Evolutionary conservation across 1,140 invertebrate genomes (phyloP), one percentile per base, ranked within the genome.

Genomic region (Nautilus pompilius): DNA sequence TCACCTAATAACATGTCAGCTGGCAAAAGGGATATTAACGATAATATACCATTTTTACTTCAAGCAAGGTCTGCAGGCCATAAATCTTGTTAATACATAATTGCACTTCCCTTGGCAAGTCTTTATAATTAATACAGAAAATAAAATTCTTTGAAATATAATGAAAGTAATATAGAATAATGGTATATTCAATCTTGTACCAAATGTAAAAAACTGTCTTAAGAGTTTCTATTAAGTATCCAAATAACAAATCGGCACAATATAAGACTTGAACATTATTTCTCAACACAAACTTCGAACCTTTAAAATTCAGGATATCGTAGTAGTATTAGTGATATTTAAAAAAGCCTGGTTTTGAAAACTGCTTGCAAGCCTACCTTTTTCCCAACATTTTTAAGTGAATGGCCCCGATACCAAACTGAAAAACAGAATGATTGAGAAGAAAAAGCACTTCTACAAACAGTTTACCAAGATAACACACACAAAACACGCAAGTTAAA

Each of bases 351-450:
- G 13, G 13, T 13, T 22, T 15, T 22, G 10, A 13, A 15, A 53
- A 15, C 13, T 13, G 13, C 13, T 13, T 20, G 13, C 13, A 55
- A 60, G 67, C 67, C 68, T 78, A 85, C 85, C 78, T 89, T 90
- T 46, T 91, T 86, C 24, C 89, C 87, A 63, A 91, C 88, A 82
- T 93, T 90, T 82, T 91, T 88, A 67, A 89, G 87, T 55, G 87
- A 86, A 75, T 91, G 92, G n/a, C 93, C 93, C 70, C 92, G 85
- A 78, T 89, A 94, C 93, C 93, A 96, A 33, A 87, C 90, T 91
- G 76, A 32, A 88, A 86, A 55, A 76, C 70, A 73, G 66, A 69
- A 36, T 70, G 62, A 60, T 51, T 62, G 2, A 61, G 61, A 45
- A 56, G n/a, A 49, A n/a, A 41, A n/a, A 41, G 36, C n/a, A n/a